Evolutionary conservation across 2,888 invertebrate species (phyloP).

Genomic region (Eremobia ochroleuca): DNA sequence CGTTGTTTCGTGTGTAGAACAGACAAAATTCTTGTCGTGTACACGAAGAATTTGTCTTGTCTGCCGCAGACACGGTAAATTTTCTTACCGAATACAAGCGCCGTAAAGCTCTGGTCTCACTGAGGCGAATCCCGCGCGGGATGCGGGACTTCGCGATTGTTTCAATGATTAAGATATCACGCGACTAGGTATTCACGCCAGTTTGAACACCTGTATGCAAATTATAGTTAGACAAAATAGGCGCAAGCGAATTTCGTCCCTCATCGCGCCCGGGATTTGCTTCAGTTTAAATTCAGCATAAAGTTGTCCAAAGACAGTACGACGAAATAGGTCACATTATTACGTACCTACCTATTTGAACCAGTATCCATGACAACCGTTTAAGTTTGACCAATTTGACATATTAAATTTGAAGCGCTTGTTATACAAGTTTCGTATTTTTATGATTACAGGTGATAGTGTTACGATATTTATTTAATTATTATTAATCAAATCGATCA

Average conservation of each 20-base stretch:
- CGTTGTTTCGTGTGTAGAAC: too few relatives aligned
- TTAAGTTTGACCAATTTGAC: constrained; percentile 28
- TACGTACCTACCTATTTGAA: background rate
- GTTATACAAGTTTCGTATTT: constrained; percentile 48
- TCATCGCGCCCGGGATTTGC: too few relatives aligned
- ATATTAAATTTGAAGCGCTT: constrained; percentile 31
- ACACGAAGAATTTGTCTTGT: too few relatives aligned
- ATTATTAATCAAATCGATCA: constrained; percentile 63
- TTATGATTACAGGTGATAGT: constrained; percentile 37
- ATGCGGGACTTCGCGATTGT: background rate
- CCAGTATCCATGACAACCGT: constrained; percentile 63
- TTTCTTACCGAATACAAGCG: too few relatives aligned
- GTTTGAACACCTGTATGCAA: background rate
- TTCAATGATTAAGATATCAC: background rate
- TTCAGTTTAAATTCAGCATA: too few relatives aligned
- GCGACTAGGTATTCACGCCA: background rate
- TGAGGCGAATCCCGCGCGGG: background rate
- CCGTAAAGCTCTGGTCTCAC: background rate
- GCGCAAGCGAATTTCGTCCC: background rate
- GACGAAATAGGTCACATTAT: constrained; percentile 36
- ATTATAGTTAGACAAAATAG: background rate
- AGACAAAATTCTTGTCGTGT: too few relatives aligned
- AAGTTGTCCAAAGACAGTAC: background rate
- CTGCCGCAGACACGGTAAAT: too few relatives aligned
- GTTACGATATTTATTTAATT: constrained; percentile 66